These are phyloP conservation scores for Hirudo medicinalis DNA, from an alignment of 1,140 invertebrate genomes.

Conservation along the genomic window DNA sequence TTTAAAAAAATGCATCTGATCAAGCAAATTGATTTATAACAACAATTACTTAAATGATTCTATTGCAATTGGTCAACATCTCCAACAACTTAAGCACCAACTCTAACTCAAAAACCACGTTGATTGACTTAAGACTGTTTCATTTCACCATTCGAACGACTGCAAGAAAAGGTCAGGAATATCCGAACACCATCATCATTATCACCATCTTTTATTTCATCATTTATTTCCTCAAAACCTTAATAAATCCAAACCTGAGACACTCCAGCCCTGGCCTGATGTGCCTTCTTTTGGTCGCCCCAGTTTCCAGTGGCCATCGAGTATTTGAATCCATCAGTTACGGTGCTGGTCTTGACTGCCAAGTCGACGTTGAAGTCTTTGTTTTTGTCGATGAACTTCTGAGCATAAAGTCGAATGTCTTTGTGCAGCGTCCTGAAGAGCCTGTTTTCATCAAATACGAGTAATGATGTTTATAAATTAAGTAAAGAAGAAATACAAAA, in stretches of 20 bases:
- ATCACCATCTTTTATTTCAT: no score
- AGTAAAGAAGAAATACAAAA: neutral
- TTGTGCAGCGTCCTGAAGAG: constrained; percentile 41
- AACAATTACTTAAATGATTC: no score
- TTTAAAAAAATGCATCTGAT: no score
- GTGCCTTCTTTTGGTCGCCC: constrained; percentile 99
- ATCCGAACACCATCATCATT: neutral
- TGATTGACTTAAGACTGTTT: no score
- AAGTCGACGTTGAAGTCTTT: constrained; percentile 96
- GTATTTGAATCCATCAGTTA: constrained; percentile 93
- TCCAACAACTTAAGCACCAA: no score
- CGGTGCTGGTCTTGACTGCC: constrained; percentile 92
- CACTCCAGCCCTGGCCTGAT: constrained; percentile 85
- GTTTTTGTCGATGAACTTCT: constrained; percentile 94
- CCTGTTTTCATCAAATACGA: constrained; percentile 23
- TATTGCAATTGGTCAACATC: no score
- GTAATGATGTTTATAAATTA: neutral
- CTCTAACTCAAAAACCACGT: no score
- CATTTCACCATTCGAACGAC: no score
- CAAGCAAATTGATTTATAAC: no score
- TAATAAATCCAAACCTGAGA: constrained; percentile 52
- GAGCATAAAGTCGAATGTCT: constrained; percentile 81
- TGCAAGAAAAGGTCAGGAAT: no score
- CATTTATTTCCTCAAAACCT: neutral
- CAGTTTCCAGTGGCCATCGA: constrained; percentile 97